Percentiles rank a stretch among this genome's conserved stretches.
Conservation (phyloP, 2,797 vertebrate genomes). For the Dicrostonyx torquatus region DNA sequence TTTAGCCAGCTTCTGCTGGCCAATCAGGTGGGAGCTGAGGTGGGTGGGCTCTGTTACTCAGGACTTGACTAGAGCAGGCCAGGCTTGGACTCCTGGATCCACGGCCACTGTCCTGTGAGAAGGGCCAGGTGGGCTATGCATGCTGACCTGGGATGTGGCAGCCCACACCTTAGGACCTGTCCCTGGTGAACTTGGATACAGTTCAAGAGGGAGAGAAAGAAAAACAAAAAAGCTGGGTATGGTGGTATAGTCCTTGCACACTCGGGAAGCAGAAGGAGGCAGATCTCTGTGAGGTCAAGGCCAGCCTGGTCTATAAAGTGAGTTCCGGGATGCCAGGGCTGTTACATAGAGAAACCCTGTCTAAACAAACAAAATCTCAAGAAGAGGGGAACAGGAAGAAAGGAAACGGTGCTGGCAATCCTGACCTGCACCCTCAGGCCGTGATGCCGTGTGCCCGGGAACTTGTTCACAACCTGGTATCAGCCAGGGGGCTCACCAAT, state of each 20-base stretch:
- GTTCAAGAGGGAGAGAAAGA: background rate
- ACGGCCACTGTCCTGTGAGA: no score
- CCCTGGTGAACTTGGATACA: background rate
- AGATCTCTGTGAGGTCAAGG: background rate
- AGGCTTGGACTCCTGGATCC: background rate
- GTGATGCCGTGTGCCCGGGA: background rate
- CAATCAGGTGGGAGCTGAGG: background rate
- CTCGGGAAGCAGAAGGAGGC: background rate
- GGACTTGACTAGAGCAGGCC: background rate
- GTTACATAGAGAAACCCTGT: background rate
- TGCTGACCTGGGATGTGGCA: background rate
- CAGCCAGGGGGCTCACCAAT: slow-evolving; percentile 88
- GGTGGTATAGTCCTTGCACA: background rate
- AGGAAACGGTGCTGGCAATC: fast-evolving
- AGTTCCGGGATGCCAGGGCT: background rate
- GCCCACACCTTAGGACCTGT: background rate
- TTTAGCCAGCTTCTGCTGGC: background rate
- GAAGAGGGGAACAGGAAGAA: background rate
- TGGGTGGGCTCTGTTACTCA: background rate
- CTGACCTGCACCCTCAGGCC: background rate
- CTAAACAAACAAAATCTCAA: background rate
- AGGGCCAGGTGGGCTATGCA: background rate
- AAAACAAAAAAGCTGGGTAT: background rate
- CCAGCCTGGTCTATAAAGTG: background rate
- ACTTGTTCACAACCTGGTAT: background rate